A percentile compares a stretch with the other conserved stretches of the same genome.
phyloP scores from a whole-genome alignment of 2,888 invertebrate genomes.

The Chymomyza caudatula region DNA sequence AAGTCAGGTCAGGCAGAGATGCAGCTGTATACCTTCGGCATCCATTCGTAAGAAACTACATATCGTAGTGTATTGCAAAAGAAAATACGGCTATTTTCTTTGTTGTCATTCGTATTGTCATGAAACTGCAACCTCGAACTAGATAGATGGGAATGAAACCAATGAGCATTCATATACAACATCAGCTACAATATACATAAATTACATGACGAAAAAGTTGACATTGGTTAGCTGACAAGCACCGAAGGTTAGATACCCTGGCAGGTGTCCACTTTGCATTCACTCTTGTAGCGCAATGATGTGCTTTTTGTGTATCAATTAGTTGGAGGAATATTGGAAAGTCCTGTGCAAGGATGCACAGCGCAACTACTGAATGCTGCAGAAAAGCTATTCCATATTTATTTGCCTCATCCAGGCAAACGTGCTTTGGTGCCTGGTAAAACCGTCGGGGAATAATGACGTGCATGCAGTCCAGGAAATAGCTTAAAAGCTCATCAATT shows the following conservation, averaged over 20 bases:
- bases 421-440: too few species aligned
- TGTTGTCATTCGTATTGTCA: neutral
- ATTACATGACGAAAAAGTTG: neutral
- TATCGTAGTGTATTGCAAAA: neutral
- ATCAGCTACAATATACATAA: neutral
- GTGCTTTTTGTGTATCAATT: too few species aligned
- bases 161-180: neutral
- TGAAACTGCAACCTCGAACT: constrained; percentile 41
- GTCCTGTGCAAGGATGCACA: too few species aligned
- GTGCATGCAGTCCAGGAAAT: too few species aligned
- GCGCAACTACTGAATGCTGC: too few species aligned
- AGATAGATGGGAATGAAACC: constrained; percentile 27
- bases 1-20: neutral
- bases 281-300: too few species aligned
- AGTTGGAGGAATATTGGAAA: too few species aligned
- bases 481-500: too few species aligned
- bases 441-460: too few species aligned
- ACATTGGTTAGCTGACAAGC: neutral
- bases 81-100: neutral
- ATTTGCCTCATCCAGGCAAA: too few species aligned
- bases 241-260: neutral
- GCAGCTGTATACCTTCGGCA: neutral
- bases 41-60: neutral
- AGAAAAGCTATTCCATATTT: too few species aligned
- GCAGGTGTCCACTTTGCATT: neutral